Evolutionary conservation across 2,797 vertebrate species (phyloP).

Genomic region (Antrozous pallidus): DNA sequence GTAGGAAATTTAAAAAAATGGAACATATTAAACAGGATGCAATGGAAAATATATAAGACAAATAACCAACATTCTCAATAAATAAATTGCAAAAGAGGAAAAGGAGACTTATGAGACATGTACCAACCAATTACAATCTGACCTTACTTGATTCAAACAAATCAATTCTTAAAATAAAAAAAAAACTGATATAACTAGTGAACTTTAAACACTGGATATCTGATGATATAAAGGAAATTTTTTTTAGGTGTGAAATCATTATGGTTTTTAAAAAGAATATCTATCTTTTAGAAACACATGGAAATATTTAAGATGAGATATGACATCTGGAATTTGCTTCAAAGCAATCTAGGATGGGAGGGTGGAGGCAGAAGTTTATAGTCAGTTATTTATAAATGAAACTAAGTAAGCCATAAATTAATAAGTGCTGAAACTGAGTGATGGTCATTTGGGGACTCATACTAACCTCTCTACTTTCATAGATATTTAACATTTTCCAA

Average conservation of each 20-base stretch:
- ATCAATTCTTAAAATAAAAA: neutral
- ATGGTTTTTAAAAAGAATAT: neutral
- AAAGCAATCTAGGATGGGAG: neutral
- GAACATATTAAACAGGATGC: neutral
- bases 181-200: neutral
- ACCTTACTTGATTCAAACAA: neutral
- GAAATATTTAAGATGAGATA: slow-evolving; percentile 51
- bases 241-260: neutral
- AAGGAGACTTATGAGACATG: neutral
- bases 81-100: neutral
- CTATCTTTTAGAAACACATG: slow-evolving; percentile 12
- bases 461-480: neutral
- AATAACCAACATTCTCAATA: slow-evolving; percentile 13
- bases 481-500: slow-evolving; percentile 35
- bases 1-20: neutral
- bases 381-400: slow-evolving; percentile 29
- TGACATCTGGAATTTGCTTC: slow-evolving; percentile 23
- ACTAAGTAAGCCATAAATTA: slow-evolving; percentile 38
- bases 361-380: neutral
- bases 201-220: neutral
- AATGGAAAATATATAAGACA: neutral
- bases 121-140: neutral
- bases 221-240: neutral
- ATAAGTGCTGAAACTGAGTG: slow-evolving; percentile 11
- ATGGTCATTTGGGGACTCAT: neutral